Evolutionary conservation across 2,888 invertebrate species (phyloP), one percentile per base, ranked within the genome.

Genomic region (Ormyrus pomaceus): DNA sequence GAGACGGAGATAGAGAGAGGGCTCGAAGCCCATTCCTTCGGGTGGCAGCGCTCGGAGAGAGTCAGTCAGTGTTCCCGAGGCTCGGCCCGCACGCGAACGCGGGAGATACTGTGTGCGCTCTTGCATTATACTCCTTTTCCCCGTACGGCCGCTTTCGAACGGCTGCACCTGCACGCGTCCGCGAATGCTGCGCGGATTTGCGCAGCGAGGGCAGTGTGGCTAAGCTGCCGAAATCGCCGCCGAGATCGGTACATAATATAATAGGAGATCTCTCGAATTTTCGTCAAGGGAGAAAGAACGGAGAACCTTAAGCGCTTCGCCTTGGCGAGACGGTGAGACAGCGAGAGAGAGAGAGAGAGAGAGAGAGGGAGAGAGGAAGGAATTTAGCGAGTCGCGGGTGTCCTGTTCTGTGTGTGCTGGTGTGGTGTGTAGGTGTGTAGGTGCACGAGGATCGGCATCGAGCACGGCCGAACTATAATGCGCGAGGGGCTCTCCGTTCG

Each of bases 21-120:
- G 53, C 8, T 53, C 11, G 8, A 8, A 53, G 53, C 11, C 53
- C 53, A 5, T 53, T 53, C 53, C 53, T 53, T 53, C 11, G 9
- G 53, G 11, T 53, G 53, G 53, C 34, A 1, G 55, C 34, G 56
- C 69, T 48, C 50, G 19, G 6, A 2, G 53, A 53, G 10, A 0
- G 11, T 45, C 11, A 68, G 61, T 68, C 61, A 59, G 75, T 68
- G 61, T 51, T 68, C 66, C 45, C 61, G 61, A 68, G 68, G 45
- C 45, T 75, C 48, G 58, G 74, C 55, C 11, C 53, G 53, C 53
- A 72, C 46, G 62, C 62, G 11, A 55, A 34, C 45, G 50, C n/a
- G 11, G 6, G 68, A 45, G 56, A 19, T 34, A 5, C 50, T 19
- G 66, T 19, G 66, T 4, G 34, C 34, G 34, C 34, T 34, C 34